Evolutionary conservation across 2,797 vertebrate species (phyloP), one percentile per base, ranked within the genome.

Genomic region (Mycteria americana): DNA sequence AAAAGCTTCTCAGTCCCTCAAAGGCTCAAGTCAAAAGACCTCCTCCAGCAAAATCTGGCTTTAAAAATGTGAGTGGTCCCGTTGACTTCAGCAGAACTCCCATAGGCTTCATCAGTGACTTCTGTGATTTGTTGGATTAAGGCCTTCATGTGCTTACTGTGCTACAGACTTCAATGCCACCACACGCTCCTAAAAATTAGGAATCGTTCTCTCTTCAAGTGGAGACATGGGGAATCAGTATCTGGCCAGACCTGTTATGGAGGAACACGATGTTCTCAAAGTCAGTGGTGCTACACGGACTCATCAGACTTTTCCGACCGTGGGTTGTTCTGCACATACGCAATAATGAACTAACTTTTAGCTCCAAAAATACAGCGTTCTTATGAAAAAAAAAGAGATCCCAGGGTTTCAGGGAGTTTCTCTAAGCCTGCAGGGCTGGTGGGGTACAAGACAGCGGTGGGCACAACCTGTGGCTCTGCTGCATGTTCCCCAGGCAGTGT

Each of bases 251-350:
- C 3, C 21, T 37, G 16, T 48, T 30, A 24, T 5, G 33, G 50
- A 69, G 24, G 30, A 79, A 6, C 30, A 46, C 2, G 2, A 30
- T 30, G 43, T 24, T 72, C 62, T 76, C n/a, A 31, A 48, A 51
- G 17, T 50, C 50, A 62, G 6, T 24, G 31, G 19, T 50, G n/a
- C 15, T 11, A 6, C 11, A 48, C 7, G 15, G 31, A 31, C 37
- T 63, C 39, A 54, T 56, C 73, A 39, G 53, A 64, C 9, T 75
- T 83, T 68, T 50, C 14, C 2, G 12, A 7, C 5, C 5, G 1
- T 0, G 0, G 16, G 16, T 56, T 77, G n/a, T 37, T 87, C n/a
- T 70, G 60, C n/a, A 65, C 12, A 7, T 13, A 7, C 1, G 2
- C 25, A 85, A 16, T 11, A 53, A 33, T 19, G 9, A 64, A 30